Evolutionary conservation across 2,888 invertebrate species (phyloP).

Genomic region (Epicampocera succincta): DNA sequence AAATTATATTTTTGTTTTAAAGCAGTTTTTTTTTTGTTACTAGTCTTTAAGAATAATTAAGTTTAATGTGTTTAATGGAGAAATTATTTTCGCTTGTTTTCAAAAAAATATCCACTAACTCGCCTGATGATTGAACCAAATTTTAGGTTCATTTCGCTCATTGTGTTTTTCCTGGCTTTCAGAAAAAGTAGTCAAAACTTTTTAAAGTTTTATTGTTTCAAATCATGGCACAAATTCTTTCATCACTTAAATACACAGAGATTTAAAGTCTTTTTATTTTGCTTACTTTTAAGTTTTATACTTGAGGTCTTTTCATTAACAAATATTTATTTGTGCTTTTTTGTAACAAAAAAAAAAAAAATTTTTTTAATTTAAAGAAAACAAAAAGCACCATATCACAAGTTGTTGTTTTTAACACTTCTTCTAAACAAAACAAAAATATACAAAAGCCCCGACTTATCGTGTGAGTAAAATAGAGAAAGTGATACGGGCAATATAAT

Average conservation of each 20-base stretch:
- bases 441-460: too few relatives aligned
- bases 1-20: too few relatives aligned
- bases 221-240: constrained; percentile 54
- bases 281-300: constrained; percentile 17
- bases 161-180: not conserved
- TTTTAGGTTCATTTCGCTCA: too few relatives aligned
- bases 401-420: constrained; percentile 21
- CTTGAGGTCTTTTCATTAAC: constrained; percentile 45
- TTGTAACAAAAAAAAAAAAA: constrained; percentile 26
- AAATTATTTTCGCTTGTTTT: too few relatives aligned
- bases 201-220: constrained; percentile 40
- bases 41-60: too few relatives aligned
- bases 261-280: constrained; percentile 1
- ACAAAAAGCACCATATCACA: constrained; percentile 55
- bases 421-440: constrained; percentile 11
- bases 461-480: too few relatives aligned
- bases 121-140: too few relatives aligned
- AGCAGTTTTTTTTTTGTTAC: too few relatives aligned
- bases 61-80: too few relatives aligned
- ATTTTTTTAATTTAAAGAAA: constrained; percentile 18
- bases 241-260: constrained; percentile 28
- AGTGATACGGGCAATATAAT: too few relatives aligned
- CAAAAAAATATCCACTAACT: too few relatives aligned
- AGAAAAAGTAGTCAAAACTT: constrained; percentile 31
- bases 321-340: constrained; percentile 46